Base-by-base conservation (phyloP, 1,140 invertebrate genomes). In the Musca vetustissima region DNA sequence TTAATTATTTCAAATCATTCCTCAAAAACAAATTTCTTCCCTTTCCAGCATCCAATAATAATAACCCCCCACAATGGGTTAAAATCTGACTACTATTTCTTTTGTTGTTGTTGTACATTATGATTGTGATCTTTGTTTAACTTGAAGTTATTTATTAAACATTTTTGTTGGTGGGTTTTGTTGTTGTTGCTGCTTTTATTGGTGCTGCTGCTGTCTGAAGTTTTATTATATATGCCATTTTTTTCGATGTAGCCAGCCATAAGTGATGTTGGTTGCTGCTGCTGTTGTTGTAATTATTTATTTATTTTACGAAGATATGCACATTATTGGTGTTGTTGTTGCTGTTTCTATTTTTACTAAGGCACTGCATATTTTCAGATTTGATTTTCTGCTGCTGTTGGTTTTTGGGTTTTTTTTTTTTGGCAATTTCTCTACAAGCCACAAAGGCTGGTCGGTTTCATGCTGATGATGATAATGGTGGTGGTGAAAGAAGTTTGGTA, bases 71-170 rank as follows among this genome's bases (percentile, higher is more conserved):
- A 43, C n/a, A 7, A 43, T 43, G 36, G 36, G 36, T 43, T 43
- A 43, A n/a, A 43, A 8, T 7, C 36, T 43, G 36, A 11, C 36
- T 2, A 43, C 36, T 43, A 2, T 43, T 43, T 43, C 6, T 43
- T 43, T 28, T 28, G 3, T 28, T 4, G 8, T 8, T 4, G 3
- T 28, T 28, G 3, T 43, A 43, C 11, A 43, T 43, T 57, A 57
- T 57, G 53, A 57, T 57, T 57, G 53, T 25, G 53, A 57, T 57
- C n/a, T 57, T 57, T 55, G 19, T 55, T 55, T 57, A 53, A 14
- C 22, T 57, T 57, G 13, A 57, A 57, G 53, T 57, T 57, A 57
- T 57, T 57, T 57, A 57, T 32, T 57, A 57, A 57, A 17, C 53
- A 57, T 11, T 57, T 28, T 24, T 55, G 52, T 28, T 57, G 22